phyloP scores from a whole-genome alignment of 2,797 vertebrate genomes.

The Serranus cabrilla region DNA sequence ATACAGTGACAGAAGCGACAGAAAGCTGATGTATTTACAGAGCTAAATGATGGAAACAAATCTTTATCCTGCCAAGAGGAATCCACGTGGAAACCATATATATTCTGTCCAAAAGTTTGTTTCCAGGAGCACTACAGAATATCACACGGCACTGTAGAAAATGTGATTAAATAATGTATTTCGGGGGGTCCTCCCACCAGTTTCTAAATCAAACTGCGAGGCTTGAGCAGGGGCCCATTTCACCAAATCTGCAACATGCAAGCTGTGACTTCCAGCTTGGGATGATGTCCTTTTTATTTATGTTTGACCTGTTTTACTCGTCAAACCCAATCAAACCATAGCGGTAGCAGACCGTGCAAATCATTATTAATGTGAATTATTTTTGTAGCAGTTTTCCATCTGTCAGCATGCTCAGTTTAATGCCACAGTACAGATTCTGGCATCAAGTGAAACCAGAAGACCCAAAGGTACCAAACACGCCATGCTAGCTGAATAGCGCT shows the following conservation, averaged over 20 bases:
- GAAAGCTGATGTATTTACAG: background rate
- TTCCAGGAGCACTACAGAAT: background rate
- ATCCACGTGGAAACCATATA: background rate
- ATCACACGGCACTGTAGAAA: background rate
- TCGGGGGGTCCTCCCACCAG: background rate
- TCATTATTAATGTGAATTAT: no score
- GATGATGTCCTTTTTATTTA: background rate
- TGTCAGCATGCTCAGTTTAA: no score
- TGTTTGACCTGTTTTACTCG: background rate
- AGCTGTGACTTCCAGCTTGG: background rate
- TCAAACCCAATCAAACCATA: background rate
- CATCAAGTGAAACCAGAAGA: no score
- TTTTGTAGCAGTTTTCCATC: background rate
- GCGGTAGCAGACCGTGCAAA: background rate
- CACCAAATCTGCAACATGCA: background rate
- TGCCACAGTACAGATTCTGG: no score
- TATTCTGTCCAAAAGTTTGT: background rate
- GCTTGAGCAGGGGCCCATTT: background rate
- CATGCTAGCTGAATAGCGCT: no score
- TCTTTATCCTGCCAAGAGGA: background rate
- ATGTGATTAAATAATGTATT: background rate
- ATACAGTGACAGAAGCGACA: background rate
- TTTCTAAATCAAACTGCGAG: conserved; percentile 1
- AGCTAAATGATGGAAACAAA: background rate
- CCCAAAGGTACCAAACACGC: no score